phyloP scores from a whole-genome alignment of 2,797 vertebrate species.

The Sternarchorhynchus goeldii region DNA sequence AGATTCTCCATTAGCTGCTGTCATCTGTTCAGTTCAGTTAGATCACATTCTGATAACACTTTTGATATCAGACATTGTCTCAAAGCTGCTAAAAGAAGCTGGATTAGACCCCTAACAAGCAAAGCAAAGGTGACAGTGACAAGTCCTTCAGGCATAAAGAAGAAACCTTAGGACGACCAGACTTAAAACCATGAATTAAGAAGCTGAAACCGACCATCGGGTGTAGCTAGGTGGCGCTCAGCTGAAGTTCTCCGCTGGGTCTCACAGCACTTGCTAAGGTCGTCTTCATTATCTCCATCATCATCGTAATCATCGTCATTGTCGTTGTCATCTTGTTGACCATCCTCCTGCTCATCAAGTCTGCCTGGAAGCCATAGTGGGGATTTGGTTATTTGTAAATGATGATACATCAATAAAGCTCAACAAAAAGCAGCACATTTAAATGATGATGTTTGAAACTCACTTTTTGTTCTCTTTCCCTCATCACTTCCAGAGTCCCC shows the following conservation, averaged over 20 bases:
- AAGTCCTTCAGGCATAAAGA: no score
- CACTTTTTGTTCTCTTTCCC: not conserved
- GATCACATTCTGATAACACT: no score
- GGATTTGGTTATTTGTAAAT: conserved; percentile 21
- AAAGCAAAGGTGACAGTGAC: not conserved
- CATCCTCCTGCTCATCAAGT: conserved; percentile 39
- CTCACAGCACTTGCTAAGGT: conserved; percentile 74
- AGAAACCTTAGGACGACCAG: not conserved
- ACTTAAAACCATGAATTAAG: not conserved
- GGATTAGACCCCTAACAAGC: not conserved
- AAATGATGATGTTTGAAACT: not conserved
- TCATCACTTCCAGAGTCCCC: not conserved
- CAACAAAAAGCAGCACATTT: not conserved
- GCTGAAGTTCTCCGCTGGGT: conserved; percentile 87
- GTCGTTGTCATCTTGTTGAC: conserved; percentile 61
- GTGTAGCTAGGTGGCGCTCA: conserved; percentile 86
- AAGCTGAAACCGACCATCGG: conserved; percentile 75
- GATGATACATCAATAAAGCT: not conserved
- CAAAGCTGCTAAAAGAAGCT: not conserved
- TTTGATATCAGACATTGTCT: no score
- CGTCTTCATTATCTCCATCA: conserved; percentile 80
- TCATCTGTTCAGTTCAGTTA: not conserved
- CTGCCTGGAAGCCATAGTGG: not conserved
- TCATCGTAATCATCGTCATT: conserved; percentile 76
- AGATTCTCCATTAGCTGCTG: not conserved